Percentiles rank a stretch among this genome's conserved stretches.
These are phyloP conservation scores for Mylabris sibirica DNA, from an alignment of 2,888 invertebrate species.

Conservation along the genomic window DNA sequence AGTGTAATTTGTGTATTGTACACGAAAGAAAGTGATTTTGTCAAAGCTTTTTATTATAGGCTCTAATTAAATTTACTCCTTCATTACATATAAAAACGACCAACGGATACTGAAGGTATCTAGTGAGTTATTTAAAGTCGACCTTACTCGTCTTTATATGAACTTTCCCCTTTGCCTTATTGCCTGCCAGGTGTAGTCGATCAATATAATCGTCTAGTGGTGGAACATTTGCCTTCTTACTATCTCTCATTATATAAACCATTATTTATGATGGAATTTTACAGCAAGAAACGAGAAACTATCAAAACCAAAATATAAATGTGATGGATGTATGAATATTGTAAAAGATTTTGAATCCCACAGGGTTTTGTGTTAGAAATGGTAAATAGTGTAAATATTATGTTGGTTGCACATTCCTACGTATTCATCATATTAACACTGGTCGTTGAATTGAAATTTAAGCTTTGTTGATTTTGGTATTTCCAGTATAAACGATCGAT, in stretches of 20 bases:
- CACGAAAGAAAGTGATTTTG: background rate
- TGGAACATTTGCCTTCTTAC: background rate
- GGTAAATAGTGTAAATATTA: background rate
- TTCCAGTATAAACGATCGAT: background rate
- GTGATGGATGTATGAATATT: background rate
- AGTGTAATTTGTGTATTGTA: background rate
- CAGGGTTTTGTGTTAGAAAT: background rate
- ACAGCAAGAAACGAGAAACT: background rate
- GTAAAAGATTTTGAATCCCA: background rate
- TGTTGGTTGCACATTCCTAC: background rate
- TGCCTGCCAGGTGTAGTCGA: conserved; percentile 43
- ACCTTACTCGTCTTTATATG: conserved; percentile 1
- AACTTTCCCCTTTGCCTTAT: conserved; percentile 25
- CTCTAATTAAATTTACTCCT: background rate
- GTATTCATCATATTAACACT: background rate
- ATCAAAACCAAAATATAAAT: background rate
- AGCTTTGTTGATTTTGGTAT: background rate
- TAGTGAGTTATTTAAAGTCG: conserved; percentile 16
- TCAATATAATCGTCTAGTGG: conserved; percentile 45
- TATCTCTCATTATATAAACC: background rate
- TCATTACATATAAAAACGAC: background rate
- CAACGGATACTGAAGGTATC: background rate
- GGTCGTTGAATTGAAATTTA: background rate
- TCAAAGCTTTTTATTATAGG: background rate
- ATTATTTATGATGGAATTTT: conserved; percentile 8